Conservation (phyloP, 2,797 vertebrate species). For the Danio choprae region DNA sequence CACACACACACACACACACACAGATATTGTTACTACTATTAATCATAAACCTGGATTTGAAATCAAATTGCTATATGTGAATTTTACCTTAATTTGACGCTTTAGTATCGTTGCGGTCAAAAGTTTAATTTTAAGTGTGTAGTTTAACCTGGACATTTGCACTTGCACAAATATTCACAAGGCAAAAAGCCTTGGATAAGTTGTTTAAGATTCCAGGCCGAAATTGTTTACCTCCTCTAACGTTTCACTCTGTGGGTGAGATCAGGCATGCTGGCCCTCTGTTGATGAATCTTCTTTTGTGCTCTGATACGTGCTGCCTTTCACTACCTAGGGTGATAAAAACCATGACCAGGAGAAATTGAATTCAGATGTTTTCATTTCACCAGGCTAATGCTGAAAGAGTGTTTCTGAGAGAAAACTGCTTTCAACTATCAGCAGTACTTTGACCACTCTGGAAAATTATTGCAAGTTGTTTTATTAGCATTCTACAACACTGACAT, state of each 20-base stretch:
- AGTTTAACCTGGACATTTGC: not conserved
- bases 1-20: too few relatives aligned
- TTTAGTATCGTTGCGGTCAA: too few relatives aligned
- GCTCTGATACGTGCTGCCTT: constrained; percentile 2
- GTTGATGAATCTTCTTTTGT: constrained; percentile 19
- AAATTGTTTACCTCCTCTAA: constrained; percentile 10
- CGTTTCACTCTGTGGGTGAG: constrained; percentile 5
- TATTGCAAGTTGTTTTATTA: constrained; percentile 41
- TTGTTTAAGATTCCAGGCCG: not conserved
- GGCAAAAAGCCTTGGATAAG: not conserved
- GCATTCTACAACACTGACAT: constrained; percentile 9
- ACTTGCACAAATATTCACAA: not conserved
- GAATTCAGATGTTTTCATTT: constrained; percentile 24
- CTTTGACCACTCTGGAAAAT: constrained; percentile 1
- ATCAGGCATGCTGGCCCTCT: not conserved
- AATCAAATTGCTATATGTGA: too few relatives aligned
- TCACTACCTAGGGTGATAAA: constrained; percentile 28
- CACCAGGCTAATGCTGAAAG: constrained; percentile 17
- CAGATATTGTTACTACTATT: too few relatives aligned
- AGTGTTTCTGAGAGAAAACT: constrained; percentile 9
- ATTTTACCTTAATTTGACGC: too few relatives aligned
- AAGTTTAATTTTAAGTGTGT: not conserved
- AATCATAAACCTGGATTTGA: too few relatives aligned
- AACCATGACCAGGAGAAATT: constrained; percentile 29
- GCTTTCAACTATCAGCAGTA: not conserved